These are phyloP conservation scores for Ursus arctos DNA, from an alignment of 2,113 vertebrate species.

Conservation along the genomic window DNA sequence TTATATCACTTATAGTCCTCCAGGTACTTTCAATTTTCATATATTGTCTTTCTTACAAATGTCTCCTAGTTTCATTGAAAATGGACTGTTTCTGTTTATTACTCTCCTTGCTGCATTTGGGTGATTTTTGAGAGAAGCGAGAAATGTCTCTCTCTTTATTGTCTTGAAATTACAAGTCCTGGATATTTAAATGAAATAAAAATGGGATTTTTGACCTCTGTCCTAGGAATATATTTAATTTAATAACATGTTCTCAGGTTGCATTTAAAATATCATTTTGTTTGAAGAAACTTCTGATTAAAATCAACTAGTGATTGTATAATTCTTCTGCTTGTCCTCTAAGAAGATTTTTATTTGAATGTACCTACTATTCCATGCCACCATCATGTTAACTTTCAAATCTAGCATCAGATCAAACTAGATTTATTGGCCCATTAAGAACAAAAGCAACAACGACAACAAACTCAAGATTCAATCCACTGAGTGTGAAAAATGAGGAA, in stretches of 20 bases:
- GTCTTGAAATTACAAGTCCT: neutral
- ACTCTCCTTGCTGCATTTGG: neutral
- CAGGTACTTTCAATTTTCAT: neutral
- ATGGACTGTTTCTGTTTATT: neutral
- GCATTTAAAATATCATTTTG: constrained; percentile 9
- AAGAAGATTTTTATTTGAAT: neutral
- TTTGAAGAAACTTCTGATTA: constrained; percentile 25
- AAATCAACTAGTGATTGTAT: neutral
- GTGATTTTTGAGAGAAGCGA: neutral
- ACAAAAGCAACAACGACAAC: neutral
- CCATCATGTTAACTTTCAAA: neutral
- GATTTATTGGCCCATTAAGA: neutral
- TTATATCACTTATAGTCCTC: neutral
- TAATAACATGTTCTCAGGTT: neutral
- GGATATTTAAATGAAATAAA: neutral
- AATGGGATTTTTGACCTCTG: neutral
- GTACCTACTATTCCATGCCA: neutral
- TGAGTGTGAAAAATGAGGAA: neutral
- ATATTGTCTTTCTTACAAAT: neutral
- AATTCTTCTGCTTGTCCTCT: neutral
- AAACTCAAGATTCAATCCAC: neutral
- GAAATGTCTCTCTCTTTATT: neutral
- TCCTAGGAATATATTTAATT: neutral
- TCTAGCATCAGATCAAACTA: neutral
- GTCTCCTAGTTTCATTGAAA: neutral